Evolutionary conservation across 30 jellyfish, hydroid and myxozoan genomes (phyloP).

Genomic region (Turritopsis dohrnii): DNA sequence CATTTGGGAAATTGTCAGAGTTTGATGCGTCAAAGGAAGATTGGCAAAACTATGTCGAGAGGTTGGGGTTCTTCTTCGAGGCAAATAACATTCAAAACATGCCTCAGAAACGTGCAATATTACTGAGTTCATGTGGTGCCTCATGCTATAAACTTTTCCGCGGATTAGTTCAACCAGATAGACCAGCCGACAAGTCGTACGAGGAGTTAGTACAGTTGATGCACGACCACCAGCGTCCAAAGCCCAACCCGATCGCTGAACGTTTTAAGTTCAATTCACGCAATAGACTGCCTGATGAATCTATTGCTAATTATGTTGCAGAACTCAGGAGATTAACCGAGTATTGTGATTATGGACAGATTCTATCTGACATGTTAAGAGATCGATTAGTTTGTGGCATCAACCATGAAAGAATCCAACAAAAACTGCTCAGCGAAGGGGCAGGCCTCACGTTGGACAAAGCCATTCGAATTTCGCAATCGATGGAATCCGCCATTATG

Average conservation of each 20-base stretch:
- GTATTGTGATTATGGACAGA: constrained; percentile 34
- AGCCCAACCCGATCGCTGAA: constrained; percentile 47
- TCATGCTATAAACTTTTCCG: constrained; percentile 16
- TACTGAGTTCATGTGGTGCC: constrained; percentile 25
- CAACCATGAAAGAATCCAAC: constrained; percentile 35
- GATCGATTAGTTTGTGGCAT: constrained; percentile 46
- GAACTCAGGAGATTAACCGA: constrained; percentile 25
- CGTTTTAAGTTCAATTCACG: constrained; percentile 36
- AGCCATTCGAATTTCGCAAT: constrained; percentile 7
- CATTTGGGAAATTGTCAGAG: constrained; percentile 22
- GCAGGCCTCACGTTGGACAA: constrained; percentile 15
- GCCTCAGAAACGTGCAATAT: not conserved
- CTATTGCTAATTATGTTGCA: constrained; percentile 34
- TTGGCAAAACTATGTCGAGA: constrained; percentile 5
- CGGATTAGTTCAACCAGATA: too few relatives aligned
- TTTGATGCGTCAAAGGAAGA: constrained; percentile 24
- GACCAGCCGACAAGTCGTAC: too few relatives aligned
- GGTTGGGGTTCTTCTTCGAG: not conserved
- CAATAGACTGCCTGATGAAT: too few relatives aligned
- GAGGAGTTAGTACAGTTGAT: too few relatives aligned
- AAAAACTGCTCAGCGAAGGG: constrained; percentile 9
- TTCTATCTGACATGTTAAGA: constrained; percentile 25
- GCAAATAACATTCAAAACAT: constrained; percentile 1
- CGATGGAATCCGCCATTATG: constrained; percentile 17
- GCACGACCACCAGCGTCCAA: constrained; percentile 33